These are phyloP conservation scores for Squalus acanthias DNA, from an alignment of 2,797 vertebrate genomes.

Conservation along the genomic window DNA sequence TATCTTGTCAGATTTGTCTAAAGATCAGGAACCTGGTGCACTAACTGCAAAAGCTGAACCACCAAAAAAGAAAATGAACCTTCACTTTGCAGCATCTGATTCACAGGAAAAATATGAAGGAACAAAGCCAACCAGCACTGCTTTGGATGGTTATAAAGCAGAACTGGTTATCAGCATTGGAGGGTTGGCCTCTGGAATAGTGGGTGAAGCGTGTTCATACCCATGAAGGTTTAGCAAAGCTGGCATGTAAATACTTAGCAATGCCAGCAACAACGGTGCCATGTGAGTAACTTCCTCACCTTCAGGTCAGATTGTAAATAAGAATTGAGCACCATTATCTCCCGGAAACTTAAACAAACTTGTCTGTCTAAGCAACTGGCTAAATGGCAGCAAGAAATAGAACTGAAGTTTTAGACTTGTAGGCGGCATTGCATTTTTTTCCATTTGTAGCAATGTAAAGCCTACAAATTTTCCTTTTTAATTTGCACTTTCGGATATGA, in stretches of 20 bases:
- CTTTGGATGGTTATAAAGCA: neutral
- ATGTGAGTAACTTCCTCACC: neutral
- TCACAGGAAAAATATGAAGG: neutral
- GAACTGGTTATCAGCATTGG: neutral
- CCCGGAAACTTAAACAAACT: neutral
- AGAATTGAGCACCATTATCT: neutral
- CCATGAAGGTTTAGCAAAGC: neutral
- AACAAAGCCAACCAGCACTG: neutral
- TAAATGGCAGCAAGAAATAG: neutral
- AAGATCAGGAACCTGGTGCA: too few relatives aligned
- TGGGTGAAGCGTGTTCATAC: neutral
- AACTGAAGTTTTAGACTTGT: neutral
- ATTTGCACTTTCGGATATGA: neutral
- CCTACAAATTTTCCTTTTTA: neutral
- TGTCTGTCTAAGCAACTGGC: neutral
- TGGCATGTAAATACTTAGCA: neutral
- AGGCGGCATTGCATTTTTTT: neutral
- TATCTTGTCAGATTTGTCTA: too few relatives aligned
- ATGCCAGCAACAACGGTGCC: neutral
- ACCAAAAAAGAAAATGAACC: too few relatives aligned
- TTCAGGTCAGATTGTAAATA: neutral
- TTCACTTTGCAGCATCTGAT: neutral
- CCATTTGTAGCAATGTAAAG: neutral
- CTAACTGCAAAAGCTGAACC: too few relatives aligned
- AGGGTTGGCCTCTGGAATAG: neutral